A percentile compares a stretch with the other conserved stretches of the same genome.
phyloP scores from a whole-genome alignment of 2,113 vertebrate species.

The Tauraco erythrolophus region DNA sequence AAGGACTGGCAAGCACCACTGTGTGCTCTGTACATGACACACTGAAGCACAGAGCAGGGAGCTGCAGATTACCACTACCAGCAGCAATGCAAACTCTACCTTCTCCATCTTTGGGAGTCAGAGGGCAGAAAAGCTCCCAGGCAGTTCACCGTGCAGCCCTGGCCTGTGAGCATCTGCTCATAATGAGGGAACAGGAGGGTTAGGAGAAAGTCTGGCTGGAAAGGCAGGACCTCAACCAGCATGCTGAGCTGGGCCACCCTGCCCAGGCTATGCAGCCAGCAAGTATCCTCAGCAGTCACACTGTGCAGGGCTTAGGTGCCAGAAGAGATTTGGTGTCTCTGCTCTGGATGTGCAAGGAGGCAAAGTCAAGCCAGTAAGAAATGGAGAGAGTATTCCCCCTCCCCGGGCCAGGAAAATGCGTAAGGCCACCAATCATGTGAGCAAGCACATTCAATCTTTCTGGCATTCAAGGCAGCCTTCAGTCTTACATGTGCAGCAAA shows the following conservation, averaged over 20 bases:
- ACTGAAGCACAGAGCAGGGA: neutral
- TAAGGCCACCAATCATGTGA: rapidly evolving
- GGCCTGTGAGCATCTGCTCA: neutral
- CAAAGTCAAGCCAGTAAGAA: neutral
- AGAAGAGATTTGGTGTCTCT: neutral
- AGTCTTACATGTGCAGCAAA: neutral
- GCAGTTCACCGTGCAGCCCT: rapidly evolving
- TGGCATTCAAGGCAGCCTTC: neutral
- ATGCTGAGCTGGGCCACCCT: neutral
- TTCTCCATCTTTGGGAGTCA: neutral
- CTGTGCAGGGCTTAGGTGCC: neutral
- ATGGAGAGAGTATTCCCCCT: neutral
- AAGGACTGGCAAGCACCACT: neutral
- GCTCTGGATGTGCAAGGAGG: neutral
- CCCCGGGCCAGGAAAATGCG: neutral
- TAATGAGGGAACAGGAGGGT: neutral
- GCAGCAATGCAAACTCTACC: neutral
- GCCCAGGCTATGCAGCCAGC: neutral
- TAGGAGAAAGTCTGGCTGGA: neutral
- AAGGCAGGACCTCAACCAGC: neutral
- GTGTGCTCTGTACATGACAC: rapidly evolving
- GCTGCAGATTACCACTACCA: neutral
- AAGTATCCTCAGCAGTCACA: neutral
- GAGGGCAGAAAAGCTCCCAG: neutral
- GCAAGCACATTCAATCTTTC: neutral